These are phyloP conservation scores for Chinchilla lanigera DNA, from an alignment of 2,113 vertebrate species.

Conservation along the genomic window DNA sequence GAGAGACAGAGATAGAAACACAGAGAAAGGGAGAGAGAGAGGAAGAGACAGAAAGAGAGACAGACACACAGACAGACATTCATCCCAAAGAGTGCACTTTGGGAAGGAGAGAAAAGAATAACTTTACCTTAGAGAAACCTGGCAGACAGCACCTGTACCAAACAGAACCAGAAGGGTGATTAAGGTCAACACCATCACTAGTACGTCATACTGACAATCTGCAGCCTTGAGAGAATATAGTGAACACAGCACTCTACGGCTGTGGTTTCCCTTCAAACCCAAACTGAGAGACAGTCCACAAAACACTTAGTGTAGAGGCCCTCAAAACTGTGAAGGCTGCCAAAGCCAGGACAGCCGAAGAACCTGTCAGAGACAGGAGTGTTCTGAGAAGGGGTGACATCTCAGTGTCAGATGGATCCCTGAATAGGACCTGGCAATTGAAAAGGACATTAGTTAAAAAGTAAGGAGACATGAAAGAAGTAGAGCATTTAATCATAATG, in stretches of 20 bases:
- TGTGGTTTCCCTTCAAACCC: background rate
- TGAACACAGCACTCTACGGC: background rate
- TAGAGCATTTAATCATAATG: background rate
- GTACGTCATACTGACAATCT: background rate
- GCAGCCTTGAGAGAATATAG: background rate
- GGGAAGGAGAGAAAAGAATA: background rate
- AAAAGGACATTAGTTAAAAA: background rate
- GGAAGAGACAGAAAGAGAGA: background rate
- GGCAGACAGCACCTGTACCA: background rate
- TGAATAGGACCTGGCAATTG: background rate
- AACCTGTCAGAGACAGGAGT: background rate
- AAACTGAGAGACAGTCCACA: background rate
- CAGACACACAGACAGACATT: background rate
- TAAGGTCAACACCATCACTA: background rate
- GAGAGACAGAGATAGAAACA: too few species aligned
- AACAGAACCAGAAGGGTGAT: background rate
- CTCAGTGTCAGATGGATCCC: background rate
- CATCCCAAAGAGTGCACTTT: background rate
- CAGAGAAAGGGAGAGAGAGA: background rate
- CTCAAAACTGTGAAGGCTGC: background rate
- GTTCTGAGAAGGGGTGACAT: background rate
- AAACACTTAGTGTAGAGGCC: background rate
- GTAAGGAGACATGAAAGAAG: background rate
- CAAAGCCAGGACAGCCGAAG: background rate
- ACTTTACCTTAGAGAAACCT: background rate